These are phyloP conservation scores for Prosopocoilus inquinatus DNA, from an alignment of 2,888 invertebrate species.

Conservation along the genomic window DNA sequence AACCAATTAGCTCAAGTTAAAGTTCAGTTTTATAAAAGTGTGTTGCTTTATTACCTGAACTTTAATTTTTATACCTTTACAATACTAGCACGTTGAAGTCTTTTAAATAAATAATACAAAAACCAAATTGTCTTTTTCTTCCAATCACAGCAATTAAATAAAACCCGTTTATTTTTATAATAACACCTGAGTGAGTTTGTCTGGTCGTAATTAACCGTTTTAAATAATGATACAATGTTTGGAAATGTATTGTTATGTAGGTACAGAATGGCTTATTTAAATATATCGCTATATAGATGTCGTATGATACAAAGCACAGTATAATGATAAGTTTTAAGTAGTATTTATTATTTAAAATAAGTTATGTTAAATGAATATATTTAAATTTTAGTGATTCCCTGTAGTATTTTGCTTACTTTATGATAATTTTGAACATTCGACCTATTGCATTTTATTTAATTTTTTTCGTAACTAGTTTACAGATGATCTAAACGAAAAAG, in stretches of 20 bases:
- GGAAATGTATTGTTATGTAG: too few species aligned
- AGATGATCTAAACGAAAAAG: too few species aligned
- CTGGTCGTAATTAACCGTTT: too few species aligned
- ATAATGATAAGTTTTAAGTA: slow-evolving; percentile 40
- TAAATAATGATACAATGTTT: too few species aligned
- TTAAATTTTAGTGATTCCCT: slow-evolving; percentile 43
- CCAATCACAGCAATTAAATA: neutral
- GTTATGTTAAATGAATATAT: slow-evolving; percentile 24
- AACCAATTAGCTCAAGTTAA: too few species aligned
- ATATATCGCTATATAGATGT: slow-evolving; percentile 41
- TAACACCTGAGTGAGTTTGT: too few species aligned
- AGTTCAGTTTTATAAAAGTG: too few species aligned
- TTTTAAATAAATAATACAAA: neutral
- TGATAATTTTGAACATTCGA: neutral
- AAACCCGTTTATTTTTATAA: too few species aligned
- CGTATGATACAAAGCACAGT: slow-evolving; percentile 42
- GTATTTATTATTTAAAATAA: slow-evolving; percentile 37
- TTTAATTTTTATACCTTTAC: too few species aligned
- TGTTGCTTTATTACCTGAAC: too few species aligned
- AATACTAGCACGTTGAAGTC: neutral
- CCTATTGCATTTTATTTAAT: neutral
- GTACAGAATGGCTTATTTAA: slow-evolving; percentile 36
- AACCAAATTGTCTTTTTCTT: neutral
- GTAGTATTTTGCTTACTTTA: slow-evolving; percentile 26
- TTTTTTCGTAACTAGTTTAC: too few species aligned